These are phyloP conservation scores for Drosophila biarmipes DNA, from an alignment of 1,140 invertebrate genomes.

Conservation along the genomic window DNA sequence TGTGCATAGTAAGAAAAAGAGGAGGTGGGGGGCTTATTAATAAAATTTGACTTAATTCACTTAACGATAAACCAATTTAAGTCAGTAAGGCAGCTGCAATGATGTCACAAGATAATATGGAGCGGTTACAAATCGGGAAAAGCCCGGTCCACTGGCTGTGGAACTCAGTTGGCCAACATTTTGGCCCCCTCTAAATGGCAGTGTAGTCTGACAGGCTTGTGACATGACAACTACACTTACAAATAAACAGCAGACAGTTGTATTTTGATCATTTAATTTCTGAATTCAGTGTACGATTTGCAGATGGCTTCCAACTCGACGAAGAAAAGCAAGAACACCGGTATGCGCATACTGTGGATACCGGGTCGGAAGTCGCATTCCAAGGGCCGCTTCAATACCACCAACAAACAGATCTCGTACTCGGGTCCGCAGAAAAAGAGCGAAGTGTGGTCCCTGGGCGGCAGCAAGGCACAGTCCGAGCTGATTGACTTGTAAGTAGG, in stretches of 20 bases:
- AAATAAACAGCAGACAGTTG: not conserved
- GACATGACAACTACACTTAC: not conserved
- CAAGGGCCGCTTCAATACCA: slow-evolving; percentile 69
- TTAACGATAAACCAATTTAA: no score
- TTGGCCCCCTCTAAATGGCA: not conserved
- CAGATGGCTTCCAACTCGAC: slow-evolving; percentile 70
- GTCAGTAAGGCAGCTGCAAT: no score
- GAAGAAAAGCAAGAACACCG: slow-evolving; percentile 71
- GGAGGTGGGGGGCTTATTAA: no score
- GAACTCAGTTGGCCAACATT: not conserved
- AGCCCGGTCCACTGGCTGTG: not conserved
- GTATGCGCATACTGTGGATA: slow-evolving; percentile 80
- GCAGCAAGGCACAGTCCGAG: slow-evolving; percentile 72
- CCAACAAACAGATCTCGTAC: slow-evolving; percentile 71
- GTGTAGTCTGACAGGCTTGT: not conserved
- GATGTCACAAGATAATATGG: no score
- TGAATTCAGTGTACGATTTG: slow-evolving; percentile 55
- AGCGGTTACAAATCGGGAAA: no score
- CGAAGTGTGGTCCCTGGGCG: slow-evolving; percentile 79
- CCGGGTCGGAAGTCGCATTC: slow-evolving; percentile 73
- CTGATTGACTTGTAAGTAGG: slow-evolving; percentile 76
- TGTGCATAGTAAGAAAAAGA: no score
- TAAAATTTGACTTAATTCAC: no score
- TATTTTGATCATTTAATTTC: slow-evolving; percentile 26
- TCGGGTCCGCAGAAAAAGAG: slow-evolving; percentile 72